Evolutionary conservation across 2,888 invertebrate genomes (phyloP).

Genomic region (Argyresthia goedartella): DNA sequence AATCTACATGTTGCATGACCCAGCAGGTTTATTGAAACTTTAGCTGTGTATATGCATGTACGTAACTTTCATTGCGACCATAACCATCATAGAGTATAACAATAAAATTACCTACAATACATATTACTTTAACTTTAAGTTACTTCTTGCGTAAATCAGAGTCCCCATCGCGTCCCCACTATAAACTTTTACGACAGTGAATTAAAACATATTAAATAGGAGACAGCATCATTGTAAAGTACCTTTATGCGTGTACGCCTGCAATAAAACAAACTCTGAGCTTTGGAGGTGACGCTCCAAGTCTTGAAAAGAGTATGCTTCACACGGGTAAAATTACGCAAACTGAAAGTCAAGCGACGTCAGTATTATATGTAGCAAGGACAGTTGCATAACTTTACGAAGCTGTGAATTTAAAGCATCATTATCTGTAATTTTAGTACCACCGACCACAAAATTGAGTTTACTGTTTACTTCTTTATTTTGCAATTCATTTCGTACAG

Average conservation of each 20-base stretch:
- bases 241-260: conserved; percentile 20
- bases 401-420: background rate
- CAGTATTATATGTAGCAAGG: background rate
- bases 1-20: background rate
- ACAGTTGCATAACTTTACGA: background rate
- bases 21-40: background rate
- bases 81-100: no score
- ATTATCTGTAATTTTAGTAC: no score
- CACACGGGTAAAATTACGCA: no score
- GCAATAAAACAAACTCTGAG: conserved; percentile 23
- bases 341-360: conserved; percentile 10
- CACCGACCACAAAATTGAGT: background rate
- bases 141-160: background rate
- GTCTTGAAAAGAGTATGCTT: no score
- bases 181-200: conserved; percentile 7
- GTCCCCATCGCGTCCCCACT: conserved; percentile 1
- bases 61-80: no score
- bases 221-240: background rate
- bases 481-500: no score
- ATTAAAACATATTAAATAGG: conserved; percentile 2
- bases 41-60: no score
- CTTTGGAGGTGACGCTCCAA: no score
- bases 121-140: no score
- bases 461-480: background rate
- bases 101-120: no score